A percentile compares a stretch with the other conserved stretches of the same genome.
phyloP scores from a whole-genome alignment of 2,797 vertebrate genomes.

The Oreonectes daqikongensis region DNA sequence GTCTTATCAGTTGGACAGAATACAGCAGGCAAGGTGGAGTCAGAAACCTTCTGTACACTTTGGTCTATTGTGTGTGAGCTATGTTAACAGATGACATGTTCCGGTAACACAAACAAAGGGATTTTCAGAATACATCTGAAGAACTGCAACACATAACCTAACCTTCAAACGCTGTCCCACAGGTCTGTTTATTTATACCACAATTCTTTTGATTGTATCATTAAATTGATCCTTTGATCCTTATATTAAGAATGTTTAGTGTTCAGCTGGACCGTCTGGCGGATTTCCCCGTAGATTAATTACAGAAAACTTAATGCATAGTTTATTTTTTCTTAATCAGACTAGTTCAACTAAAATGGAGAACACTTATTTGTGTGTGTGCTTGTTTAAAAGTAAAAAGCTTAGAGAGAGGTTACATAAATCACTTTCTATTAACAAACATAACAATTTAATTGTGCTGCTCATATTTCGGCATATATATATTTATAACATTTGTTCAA shows the following conservation, averaged over 20 bases:
- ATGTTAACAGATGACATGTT: constrained; percentile 4
- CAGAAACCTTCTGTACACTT: constrained; percentile 31
- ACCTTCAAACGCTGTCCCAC: constrained; percentile 6
- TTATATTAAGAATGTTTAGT: background rate
- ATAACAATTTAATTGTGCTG: background rate
- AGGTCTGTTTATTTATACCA: constrained; percentile 14
- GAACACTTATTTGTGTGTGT: background rate
- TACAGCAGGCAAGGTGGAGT: constrained; percentile 24
- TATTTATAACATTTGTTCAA: constrained; percentile 13
- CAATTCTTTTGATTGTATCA: constrained; percentile 23
- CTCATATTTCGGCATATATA: no score
- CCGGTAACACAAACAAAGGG: background rate
- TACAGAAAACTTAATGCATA: background rate
- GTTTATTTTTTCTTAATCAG: background rate
- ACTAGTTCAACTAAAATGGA: background rate
- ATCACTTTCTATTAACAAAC: background rate
- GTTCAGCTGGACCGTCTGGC: constrained; percentile 22
- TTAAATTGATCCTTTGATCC: constrained; percentile 31
- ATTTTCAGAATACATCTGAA: constrained; percentile 8
- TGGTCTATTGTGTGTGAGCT: constrained; percentile 14
- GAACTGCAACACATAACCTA: constrained; percentile 9
- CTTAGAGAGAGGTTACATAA: background rate
- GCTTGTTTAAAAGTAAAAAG: background rate
- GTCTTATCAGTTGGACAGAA: constrained; percentile 36
- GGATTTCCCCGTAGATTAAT: constrained; percentile 3